A percentile compares a stretch with the other conserved stretches of the same genome.
These are phyloP conservation scores for Bombus cullumanus DNA, from an alignment of 1,140 invertebrate species.

Conservation along the genomic window DNA sequence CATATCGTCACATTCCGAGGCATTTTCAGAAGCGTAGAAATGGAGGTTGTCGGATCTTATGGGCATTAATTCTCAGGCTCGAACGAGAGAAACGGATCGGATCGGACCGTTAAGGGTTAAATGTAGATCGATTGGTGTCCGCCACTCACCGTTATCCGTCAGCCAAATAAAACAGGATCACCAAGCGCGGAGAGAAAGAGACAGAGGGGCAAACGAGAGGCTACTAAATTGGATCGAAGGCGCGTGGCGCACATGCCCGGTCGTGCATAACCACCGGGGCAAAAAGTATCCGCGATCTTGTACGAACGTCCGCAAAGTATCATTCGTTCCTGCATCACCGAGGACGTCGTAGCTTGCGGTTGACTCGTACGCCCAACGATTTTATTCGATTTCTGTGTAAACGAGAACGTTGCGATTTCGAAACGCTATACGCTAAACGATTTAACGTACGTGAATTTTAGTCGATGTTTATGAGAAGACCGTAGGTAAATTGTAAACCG, in stretches of 20 bases:
- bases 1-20: background rate
- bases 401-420: background rate
- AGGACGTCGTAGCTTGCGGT: slow-evolving; percentile 18
- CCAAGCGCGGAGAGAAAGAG: background rate
- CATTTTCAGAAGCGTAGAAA: background rate
- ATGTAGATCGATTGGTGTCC: slow-evolving; percentile 13
- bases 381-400: background rate
- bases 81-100: slow-evolving; percentile 9
- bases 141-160: background rate
- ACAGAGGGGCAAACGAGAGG: background rate
- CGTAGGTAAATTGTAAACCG: background rate
- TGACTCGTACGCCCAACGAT: background rate
- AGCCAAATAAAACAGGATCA: slow-evolving; percentile 1
- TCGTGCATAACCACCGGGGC: slow-evolving; percentile 29
- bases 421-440: background rate
- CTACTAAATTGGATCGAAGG: slow-evolving; percentile 43
- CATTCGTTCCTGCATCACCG: background rate
- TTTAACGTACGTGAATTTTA: background rate
- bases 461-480: too few relatives aligned
- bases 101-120: slow-evolving; percentile 29
- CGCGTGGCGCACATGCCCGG: slow-evolving; percentile 30
- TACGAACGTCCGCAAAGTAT: slow-evolving; percentile 11
- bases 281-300: slow-evolving; percentile 26
- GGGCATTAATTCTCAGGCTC: background rate
- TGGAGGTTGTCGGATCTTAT: background rate